A percentile compares a stretch with the other conserved stretches of the same genome.
These are phyloP conservation scores for Sylvia borin DNA, from an alignment of 2,797 vertebrate genomes.

Conservation along the genomic window DNA sequence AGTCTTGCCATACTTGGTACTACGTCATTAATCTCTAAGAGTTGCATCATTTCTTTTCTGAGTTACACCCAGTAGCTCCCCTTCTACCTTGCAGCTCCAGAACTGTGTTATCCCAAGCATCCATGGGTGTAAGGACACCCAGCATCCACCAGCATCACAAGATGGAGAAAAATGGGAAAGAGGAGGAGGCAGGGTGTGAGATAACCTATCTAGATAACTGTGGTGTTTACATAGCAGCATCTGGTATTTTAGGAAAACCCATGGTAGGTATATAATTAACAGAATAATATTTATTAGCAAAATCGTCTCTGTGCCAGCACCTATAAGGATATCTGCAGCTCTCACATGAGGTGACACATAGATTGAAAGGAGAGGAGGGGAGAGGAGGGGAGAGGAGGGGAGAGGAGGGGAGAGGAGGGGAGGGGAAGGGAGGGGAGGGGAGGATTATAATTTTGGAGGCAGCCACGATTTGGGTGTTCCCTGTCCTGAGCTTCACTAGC, in stretches of 20 bases:
- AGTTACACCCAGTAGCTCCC: background rate
- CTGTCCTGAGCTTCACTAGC: background rate
- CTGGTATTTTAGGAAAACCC: background rate
- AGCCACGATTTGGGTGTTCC: background rate
- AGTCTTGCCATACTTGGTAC: background rate
- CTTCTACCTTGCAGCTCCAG: background rate
- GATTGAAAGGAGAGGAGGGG: background rate
- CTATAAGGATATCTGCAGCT: background rate
- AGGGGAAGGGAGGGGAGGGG: background rate
- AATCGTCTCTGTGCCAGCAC: background rate
- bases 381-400: background rate
- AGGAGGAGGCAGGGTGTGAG: background rate
- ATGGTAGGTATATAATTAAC: background rate
- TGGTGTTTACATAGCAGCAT: background rate
- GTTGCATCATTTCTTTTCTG: background rate
- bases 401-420: background rate
- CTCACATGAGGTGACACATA: background rate
- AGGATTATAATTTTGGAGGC: background rate
- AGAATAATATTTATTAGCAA: background rate
- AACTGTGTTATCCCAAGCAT: background rate
- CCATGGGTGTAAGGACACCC: accelerated
- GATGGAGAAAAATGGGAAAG: background rate
- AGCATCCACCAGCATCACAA: accelerated
- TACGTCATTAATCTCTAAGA: background rate
- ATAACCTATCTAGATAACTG: background rate